A percentile compares a stretch with the other conserved stretches of the same genome.
Evolutionary conservation across 37 sponge, comb jelly and placozoan genomes (phyloP).

Genomic region (Beroe forskalii): DNA sequence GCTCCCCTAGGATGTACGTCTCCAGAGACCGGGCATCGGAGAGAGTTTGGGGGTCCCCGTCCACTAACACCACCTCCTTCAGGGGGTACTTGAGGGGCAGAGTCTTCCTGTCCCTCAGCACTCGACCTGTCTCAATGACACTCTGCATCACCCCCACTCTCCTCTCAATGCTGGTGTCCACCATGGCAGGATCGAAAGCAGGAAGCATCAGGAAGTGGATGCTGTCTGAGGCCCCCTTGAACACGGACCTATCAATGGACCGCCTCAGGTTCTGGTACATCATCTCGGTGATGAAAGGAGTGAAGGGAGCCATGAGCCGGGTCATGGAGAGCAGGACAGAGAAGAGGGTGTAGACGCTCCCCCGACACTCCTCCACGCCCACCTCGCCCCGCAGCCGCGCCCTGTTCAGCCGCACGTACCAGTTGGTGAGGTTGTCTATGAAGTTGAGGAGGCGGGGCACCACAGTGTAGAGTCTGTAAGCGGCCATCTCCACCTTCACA

Average conservation of each 20-base stretch:
- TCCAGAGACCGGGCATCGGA: slow-evolving; percentile 73
- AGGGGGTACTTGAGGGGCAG: slow-evolving; percentile 92
- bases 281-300: slow-evolving; percentile 93
- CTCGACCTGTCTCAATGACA: slow-evolving; percentile 88
- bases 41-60: slow-evolving; percentile 71
- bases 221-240: slow-evolving; percentile 71
- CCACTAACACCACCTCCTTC: slow-evolving; percentile 85
- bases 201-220: slow-evolving; percentile 88
- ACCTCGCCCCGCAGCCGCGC: slow-evolving; percentile 88
- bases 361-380: slow-evolving; percentile 72
- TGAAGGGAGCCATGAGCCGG: slow-evolving; percentile 96
- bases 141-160: slow-evolving; percentile 85
- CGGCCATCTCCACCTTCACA: slow-evolving; percentile 89
- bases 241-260: slow-evolving; percentile 65
- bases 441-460: slow-evolving; percentile 86
- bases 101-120: slow-evolving; percentile 84
- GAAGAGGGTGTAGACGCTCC: slow-evolving; percentile 80
- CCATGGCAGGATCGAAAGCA: slow-evolving; percentile 71
- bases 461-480: slow-evolving; percentile 92
- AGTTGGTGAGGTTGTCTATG: slow-evolving; percentile 95
- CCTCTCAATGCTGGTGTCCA: slow-evolving; percentile 78
- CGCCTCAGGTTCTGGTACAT: slow-evolving; percentile 86
- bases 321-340: slow-evolving; percentile 85
- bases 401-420: slow-evolving; percentile 96
- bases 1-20: slow-evolving; percentile 85